Conservation (phyloP, 1,140 invertebrate species). For the Thalassaphorura encarpata region DNA sequence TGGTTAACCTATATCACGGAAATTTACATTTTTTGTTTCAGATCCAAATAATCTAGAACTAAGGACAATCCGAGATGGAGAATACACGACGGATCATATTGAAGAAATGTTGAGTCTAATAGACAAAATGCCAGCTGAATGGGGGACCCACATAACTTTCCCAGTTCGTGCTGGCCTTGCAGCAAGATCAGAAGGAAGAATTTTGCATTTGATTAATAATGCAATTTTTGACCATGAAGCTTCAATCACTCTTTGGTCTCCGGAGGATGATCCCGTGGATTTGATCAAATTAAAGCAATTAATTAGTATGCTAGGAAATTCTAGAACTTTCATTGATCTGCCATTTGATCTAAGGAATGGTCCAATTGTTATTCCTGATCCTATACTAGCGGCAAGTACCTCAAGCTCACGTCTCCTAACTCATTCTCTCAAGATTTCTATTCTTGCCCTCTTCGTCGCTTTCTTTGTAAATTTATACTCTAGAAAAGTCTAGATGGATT, state of each 20-base stretch:
- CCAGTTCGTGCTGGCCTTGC: conserved; percentile 64
- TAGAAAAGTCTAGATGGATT: no score
- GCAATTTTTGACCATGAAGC: neutral
- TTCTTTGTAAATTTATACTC: no score
- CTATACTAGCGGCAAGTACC: neutral
- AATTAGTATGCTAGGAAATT: conserved; percentile 11
- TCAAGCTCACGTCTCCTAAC: neutral
- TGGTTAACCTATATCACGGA: conserved; percentile 1
- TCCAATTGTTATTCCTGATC: neutral
- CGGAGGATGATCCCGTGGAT: conserved; percentile 12
- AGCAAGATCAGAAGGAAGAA: conserved; percentile 47
- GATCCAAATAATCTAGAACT: conserved; percentile 11
- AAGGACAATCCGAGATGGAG: conserved; percentile 42
- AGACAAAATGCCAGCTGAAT: conserved; percentile 30
- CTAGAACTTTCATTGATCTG: conserved; percentile 37
- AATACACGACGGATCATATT: conserved; percentile 58
- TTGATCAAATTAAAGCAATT: neutral
- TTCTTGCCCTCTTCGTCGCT: no score
- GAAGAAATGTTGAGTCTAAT: conserved; percentile 54
- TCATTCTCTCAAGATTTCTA: no score
- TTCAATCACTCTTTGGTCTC: conserved; percentile 25
- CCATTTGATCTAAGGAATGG: conserved; percentile 11
- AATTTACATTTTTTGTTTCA: neutral
- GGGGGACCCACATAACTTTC: conserved; percentile 60
- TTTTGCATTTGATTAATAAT: conserved; percentile 33